These are phyloP conservation scores for Lepeophtheirus salmonis DNA, from an alignment of 1,140 invertebrate genomes.

Conservation along the genomic window DNA sequence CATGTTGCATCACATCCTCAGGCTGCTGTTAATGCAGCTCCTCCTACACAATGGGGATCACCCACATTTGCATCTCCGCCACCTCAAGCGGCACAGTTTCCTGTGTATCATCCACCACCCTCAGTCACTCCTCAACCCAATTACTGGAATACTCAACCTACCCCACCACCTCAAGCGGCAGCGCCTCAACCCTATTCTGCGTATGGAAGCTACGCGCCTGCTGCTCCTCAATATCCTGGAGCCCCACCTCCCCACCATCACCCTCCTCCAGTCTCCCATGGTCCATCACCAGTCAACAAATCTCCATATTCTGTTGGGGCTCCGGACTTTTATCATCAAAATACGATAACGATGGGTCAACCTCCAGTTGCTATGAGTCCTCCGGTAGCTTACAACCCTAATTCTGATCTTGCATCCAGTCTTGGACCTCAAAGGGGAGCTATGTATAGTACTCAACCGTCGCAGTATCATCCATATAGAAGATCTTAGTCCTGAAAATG, in stretches of 20 bases:
- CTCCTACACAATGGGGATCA: not conserved
- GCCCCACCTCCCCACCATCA: not conserved
- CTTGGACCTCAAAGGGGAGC: constrained; percentile 1
- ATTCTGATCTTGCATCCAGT: not conserved
- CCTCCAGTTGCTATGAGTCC: too few species aligned
- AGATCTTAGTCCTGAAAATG: not conserved
- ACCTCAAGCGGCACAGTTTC: not conserved
- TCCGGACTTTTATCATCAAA: not conserved
- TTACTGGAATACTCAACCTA: not conserved
- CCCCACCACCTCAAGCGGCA: not conserved
- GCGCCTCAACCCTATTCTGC: not conserved
- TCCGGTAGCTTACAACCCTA: not conserved
- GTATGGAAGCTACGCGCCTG: not conserved
- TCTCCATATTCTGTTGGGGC: not conserved
- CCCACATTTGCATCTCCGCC: not conserved
- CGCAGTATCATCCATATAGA: constrained; percentile 9
- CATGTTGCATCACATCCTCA: not conserved
- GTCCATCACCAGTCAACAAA: not conserved
- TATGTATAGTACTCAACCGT: not conserved
- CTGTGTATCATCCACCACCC: not conserved
- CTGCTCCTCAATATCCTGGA: not conserved
- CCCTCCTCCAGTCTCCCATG: too few species aligned
- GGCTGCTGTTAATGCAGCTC: not conserved
- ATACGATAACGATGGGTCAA: not conserved
- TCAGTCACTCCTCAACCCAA: not conserved